Base-by-base conservation (phyloP, 1,140 invertebrate genomes). In the Heliconius congener region DNA sequence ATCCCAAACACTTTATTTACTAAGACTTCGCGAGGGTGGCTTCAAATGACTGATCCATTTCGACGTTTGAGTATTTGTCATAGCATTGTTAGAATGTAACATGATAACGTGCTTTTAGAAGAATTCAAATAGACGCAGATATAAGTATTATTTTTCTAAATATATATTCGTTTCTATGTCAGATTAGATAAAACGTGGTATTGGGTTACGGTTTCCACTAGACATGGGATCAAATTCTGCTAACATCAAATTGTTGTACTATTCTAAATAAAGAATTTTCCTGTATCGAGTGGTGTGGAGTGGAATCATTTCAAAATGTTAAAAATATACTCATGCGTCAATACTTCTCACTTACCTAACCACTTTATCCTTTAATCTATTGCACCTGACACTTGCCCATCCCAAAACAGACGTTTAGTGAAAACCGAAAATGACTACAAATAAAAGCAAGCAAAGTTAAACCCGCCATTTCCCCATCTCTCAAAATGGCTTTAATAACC, bases 401-500 rank as follows among this genome's bases (percentile, higher is more conserved):
- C 27, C 23, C 60, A 13, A 66, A 66, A 30, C 60, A 66, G 11
- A 23, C 23, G 23, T 66, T 3, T 30, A 66, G 27, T 27, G 60
- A 23, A 13, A 66, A 66, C 30, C 9, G 9, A 27, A 66, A 66
- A 30, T 27, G n/a, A 60, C 23, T 3, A 66, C 9, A 66, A 13
- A 66, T 57, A 30, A 66, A 66, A 66, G 60, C 60, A 18, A 30
- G 1, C 27, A 66, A 66, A 66, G 30, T 66, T 66, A 30, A 30
- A 0, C n/a, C 23, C 1, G 11, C 60, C 60, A 66, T 30, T 30
- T 30, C 27, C 60, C 9, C 23, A 27, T 66, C 27, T 13, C 60
- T 27, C 60, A 66, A 66, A 66, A 66, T 66, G 60, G 60, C 60
- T 66, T 66, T 66, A 66, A 66, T 66, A 66, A 66, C 23, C 60